Percentiles rank a stretch among this genome's conserved stretches.
Conservation (phyloP, 2,113 vertebrate genomes). For the Lepisosteus oculatus region DNA sequence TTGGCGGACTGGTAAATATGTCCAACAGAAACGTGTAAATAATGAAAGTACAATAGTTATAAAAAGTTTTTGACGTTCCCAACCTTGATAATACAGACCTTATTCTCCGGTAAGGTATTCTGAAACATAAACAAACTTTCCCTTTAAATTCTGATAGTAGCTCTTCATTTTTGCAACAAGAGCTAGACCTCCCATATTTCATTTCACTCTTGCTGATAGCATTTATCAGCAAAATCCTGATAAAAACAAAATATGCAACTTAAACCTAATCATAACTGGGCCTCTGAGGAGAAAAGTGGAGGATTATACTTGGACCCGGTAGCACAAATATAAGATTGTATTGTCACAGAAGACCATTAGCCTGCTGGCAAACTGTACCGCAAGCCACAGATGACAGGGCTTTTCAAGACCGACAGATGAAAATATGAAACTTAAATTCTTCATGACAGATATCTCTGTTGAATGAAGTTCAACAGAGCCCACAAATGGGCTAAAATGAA, state of each 20-base stretch:
- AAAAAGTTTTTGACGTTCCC: neutral
- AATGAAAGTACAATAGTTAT: neutral
- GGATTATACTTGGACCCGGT: conserved; percentile 82
- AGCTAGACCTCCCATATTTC: conserved; percentile 84
- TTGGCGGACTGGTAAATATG: neutral
- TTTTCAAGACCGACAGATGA: conserved; percentile 89
- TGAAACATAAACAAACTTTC: conserved; percentile 22
- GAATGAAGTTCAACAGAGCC: conserved; percentile 80
- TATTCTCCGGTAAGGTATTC: neutral
- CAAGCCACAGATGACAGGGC: conserved; percentile 94
- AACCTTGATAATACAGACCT: neutral
- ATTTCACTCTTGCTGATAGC: conserved; percentile 95
- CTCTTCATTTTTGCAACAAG: conserved; percentile 65
- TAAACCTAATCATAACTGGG: conserved; percentile 90
- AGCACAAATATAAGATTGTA: conserved; percentile 89
- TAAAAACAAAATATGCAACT: conserved; percentile 92
- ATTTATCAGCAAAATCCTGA: conserved; percentile 97
- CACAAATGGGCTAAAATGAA: conserved; percentile 42
- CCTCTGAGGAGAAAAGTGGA: conserved; percentile 77
- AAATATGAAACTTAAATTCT: conserved; percentile 98
- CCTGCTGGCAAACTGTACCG: conserved; percentile 86
- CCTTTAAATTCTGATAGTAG: conserved; percentile 28
- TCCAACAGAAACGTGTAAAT: neutral
- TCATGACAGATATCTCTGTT: conserved; percentile 88
- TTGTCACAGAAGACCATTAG: conserved; percentile 81